Evolutionary conservation across 2,113 vertebrate genomes (phyloP).

Genomic region (Girardinichthys multiradiatus): DNA sequence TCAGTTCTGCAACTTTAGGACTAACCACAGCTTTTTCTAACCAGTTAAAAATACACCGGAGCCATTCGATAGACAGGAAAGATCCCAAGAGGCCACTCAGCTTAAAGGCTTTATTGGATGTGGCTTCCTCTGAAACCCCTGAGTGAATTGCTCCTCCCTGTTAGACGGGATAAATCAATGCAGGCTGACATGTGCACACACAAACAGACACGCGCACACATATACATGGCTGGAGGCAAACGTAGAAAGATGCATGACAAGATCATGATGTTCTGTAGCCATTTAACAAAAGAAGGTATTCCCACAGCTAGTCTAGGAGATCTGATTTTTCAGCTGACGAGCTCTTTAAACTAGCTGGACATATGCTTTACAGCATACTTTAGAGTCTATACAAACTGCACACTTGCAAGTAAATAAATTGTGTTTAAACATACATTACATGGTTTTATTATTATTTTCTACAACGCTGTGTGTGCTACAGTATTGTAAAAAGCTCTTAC

Average conservation of each 20-base stretch:
- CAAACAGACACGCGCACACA: constrained; percentile 1
- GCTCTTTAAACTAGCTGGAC: no score
- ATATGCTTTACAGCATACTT: no score
- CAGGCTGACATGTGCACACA: constrained; percentile 30
- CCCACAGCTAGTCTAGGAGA: not conserved
- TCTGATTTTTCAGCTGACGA: not conserved
- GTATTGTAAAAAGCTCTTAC: constrained; percentile 15
- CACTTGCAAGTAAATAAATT: not conserved
- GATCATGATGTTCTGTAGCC: not conserved
- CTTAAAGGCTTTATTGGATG: constrained; percentile 36
- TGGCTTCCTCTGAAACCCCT: constrained; percentile 40
- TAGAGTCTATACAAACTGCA: no score
- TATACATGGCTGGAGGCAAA: not conserved
- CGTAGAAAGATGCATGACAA: not conserved
- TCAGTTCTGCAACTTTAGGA: not conserved
- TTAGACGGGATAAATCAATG: constrained; percentile 61
- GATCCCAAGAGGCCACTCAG: constrained; percentile 58
- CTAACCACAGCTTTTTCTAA: not conserved
- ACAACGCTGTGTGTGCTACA: constrained; percentile 14
- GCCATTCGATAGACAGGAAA: constrained; percentile 21
- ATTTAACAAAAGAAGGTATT: not conserved
- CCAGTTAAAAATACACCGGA: constrained; percentile 3
- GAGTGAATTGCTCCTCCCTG: constrained; percentile 44
- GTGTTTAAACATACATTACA: not conserved
- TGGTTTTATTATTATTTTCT: constrained; percentile 7